These are phyloP conservation scores for Saguinus midas DNA, from an alignment of 2,113 vertebrate genomes.

Conservation along the genomic window DNA sequence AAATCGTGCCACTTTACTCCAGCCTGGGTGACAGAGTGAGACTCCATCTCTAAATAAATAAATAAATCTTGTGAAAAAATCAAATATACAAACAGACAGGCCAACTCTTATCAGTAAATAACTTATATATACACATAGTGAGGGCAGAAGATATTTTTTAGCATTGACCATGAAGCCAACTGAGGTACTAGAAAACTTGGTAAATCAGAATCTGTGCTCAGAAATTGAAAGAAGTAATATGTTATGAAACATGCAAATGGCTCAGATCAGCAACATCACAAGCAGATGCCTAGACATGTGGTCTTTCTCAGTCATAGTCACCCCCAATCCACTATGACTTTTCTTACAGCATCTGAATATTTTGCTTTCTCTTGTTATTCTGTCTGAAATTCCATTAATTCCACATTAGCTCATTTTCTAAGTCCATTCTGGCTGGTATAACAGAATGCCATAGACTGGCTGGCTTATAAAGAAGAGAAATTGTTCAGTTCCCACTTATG, in stretches of 20 bases:
- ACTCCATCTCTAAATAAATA: too few species aligned
- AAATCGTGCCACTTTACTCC: too few species aligned
- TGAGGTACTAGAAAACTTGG: not conserved
- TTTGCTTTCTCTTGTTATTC: not conserved
- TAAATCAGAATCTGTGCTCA: not conserved
- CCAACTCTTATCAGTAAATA: not conserved
- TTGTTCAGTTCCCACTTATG: too few species aligned
- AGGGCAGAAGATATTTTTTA: not conserved
- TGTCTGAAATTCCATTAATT: not conserved
- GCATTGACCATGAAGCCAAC: not conserved
- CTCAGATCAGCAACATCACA: not conserved
- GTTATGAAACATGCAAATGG: not conserved
- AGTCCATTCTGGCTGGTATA: not conserved
- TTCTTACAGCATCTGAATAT: not conserved
- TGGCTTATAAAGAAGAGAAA: not conserved
- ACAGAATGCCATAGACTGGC: not conserved
- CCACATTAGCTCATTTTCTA: not conserved
- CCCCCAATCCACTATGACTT: not conserved
- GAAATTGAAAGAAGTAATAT: not conserved
- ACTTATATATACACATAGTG: fast-evolving
- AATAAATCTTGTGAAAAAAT: not conserved
- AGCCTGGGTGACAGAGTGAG: too few species aligned
- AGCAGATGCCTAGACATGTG: not conserved
- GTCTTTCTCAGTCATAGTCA: not conserved
- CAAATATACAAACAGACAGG: not conserved